Conservation (phyloP, 2,797 vertebrate genomes). For the Furcifer pardalis region DNA sequence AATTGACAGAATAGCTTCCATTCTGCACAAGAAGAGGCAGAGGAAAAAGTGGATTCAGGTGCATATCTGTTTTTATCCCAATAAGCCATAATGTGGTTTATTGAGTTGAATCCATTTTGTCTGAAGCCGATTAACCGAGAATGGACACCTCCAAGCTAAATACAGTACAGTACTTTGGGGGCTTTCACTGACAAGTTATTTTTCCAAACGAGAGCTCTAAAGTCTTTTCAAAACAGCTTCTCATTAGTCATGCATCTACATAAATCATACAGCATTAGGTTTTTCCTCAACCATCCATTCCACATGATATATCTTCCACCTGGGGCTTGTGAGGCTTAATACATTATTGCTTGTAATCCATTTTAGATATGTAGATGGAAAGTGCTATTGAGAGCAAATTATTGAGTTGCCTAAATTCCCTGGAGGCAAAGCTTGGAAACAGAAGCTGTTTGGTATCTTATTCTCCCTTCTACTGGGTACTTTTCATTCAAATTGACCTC, state of each 20-base stretch:
- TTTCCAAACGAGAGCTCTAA: background rate
- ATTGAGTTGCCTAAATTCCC: slow-evolving; percentile 4
- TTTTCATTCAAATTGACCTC: background rate
- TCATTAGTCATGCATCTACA: background rate
- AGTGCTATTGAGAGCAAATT: slow-evolving; percentile 4
- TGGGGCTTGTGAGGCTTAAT: slow-evolving; percentile 6
- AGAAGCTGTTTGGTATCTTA: background rate
- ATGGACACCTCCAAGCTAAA: background rate
- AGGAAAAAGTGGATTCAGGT: background rate
- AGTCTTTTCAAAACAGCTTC: background rate
- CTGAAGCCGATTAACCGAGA: background rate
- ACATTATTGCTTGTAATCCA: slow-evolving; percentile 5
- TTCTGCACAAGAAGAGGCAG: background rate
- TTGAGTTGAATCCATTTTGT: background rate
- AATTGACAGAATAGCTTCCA: background rate
- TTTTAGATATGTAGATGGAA: background rate
- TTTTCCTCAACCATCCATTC: background rate
- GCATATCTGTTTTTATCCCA: too few species aligned
- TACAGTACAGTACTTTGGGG: too few species aligned
- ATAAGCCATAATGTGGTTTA: background rate
- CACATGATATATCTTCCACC: background rate
- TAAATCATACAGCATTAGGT: background rate
- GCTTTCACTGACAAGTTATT: too few species aligned
- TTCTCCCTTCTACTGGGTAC: background rate
- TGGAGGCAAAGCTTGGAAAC: background rate